A percentile compares a stretch with the other conserved stretches of the same genome.
These are phyloP conservation scores for Trogon surrucura DNA, from an alignment of 2,113 vertebrate genomes.

Conservation along the genomic window DNA sequence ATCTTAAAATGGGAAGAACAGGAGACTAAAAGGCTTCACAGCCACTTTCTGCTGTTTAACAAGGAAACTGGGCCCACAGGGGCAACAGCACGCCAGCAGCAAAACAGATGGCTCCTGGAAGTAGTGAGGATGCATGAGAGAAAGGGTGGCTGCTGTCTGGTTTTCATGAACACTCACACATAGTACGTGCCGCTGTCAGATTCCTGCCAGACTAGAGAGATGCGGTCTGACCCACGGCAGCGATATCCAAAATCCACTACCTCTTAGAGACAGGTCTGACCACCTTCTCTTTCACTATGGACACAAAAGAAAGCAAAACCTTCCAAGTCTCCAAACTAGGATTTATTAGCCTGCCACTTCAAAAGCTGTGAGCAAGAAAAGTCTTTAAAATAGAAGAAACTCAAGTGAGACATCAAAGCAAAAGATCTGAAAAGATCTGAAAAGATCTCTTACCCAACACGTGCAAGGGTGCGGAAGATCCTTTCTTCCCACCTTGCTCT, in stretches of 20 bases:
- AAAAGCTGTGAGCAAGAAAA: background rate
- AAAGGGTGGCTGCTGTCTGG: background rate
- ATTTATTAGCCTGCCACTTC: background rate
- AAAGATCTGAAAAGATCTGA: background rate
- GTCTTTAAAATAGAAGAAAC: background rate
- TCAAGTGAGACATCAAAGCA: background rate
- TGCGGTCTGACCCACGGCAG: background rate
- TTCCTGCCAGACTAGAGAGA: background rate
- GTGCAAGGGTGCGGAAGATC: background rate
- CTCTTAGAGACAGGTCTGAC: background rate
- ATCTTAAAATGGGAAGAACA: background rate
- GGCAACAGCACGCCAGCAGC: background rate
- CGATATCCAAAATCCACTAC: accelerated
- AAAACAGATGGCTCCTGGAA: background rate
- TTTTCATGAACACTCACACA: background rate
- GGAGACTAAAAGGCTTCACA: background rate
- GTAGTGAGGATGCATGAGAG: background rate
- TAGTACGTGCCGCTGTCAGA: background rate
- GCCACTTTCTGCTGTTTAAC: background rate
- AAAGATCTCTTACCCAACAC: background rate
- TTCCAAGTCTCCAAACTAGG: background rate
- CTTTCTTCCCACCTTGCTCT: background rate
- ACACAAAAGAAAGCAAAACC: background rate
- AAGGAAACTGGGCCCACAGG: background rate
- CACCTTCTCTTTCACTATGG: background rate